Evolutionary conservation across 2,888 invertebrate genomes (phyloP), one percentile per base, ranked within the genome.

Genomic region (Luperina testacea): DNA sequence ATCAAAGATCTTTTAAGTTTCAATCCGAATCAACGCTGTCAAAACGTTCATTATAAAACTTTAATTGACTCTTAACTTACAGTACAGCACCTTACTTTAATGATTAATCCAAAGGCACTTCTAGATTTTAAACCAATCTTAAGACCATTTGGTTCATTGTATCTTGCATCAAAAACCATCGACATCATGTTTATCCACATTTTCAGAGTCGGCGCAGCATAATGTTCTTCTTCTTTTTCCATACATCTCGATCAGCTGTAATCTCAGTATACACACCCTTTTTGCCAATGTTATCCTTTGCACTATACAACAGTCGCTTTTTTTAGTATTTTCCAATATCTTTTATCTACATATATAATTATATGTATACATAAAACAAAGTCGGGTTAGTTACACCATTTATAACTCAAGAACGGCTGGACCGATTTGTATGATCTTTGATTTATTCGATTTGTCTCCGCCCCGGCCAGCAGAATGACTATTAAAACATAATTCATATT

Each of bases 31-130:
- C 20, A 61, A n/a, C 24, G 32, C 9, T 42, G 17, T 65, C 51
- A 45, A 42, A 51, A 64, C 75, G 15, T 67, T 67, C 32, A 59
- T 82, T 82, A 32, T 32, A 45, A 82, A 74, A 74, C 38, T 82
- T 64, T 42, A 75, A 81, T 72, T 38, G 48, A 57, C 17, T 81
- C 15, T n/a, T 69, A 32, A 42, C 13, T 45, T 51, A 38, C 48
- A 42, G n/a, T 38, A 38, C 38, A 38, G 63, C 45, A 78, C 32
- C 45, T 75, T 51, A 61, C 6, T 48, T 51, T n/a, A n/a, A n/a
- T n/a, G n/a, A n/a, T n/a, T n/a, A 51, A 82, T 48, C 32, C 11
- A 38, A 38, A 65, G 24, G 13, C 17, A 53, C 7, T 20, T 45
- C 61, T 45, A 72, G 32, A 78, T 78, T 81, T 81, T 3, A 81